These are phyloP conservation scores for Montipora capitata DNA, from an alignment of 92 coral and sea anemone genomes.

Conservation along the genomic window DNA sequence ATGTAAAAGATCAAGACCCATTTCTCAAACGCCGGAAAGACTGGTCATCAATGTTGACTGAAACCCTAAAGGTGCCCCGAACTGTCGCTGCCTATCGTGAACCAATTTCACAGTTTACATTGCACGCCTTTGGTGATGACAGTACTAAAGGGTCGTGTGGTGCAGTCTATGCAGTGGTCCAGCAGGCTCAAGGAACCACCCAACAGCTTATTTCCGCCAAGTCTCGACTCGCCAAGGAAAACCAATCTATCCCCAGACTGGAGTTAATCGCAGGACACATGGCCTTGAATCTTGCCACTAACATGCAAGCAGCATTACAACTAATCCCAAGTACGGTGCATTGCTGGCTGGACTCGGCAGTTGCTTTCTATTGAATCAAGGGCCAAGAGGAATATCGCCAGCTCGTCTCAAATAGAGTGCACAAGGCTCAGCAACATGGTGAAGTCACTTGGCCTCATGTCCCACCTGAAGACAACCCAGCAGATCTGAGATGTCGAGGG, in stretches of 20 bases:
- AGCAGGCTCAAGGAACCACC: constrained; percentile 47
- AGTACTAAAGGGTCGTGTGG: constrained; percentile 36
- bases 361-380: constrained; percentile 1
- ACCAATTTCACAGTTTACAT: constrained; percentile 23
- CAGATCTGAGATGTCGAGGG: too few relatives aligned
- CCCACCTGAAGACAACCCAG: too few relatives aligned
- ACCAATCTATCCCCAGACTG: too few relatives aligned
- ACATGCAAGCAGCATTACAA: too few relatives aligned
- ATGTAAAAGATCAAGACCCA: constrained; percentile 55
- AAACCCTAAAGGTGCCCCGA: constrained; percentile 56
- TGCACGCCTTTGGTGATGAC: constrained; percentile 56
- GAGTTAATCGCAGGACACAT: constrained; percentile 49
- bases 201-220: constrained; percentile 54
- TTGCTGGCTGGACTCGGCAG: not conserved
- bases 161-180: constrained; percentile 50
- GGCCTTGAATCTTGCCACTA: too few relatives aligned
- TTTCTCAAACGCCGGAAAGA: constrained; percentile 64
- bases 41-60: constrained; percentile 42
- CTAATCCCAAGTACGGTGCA: too few relatives aligned
- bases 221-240: too few relatives aligned
- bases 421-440: constrained; percentile 10
- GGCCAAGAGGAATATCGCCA: not conserved
- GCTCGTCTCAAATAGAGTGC: constrained; percentile 8
- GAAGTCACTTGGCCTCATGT: constrained; percentile 8
- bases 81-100: constrained; percentile 31